Evolutionary conservation across 2,113 vertebrate genomes (phyloP).

Genomic region (Gavia stellata): DNA sequence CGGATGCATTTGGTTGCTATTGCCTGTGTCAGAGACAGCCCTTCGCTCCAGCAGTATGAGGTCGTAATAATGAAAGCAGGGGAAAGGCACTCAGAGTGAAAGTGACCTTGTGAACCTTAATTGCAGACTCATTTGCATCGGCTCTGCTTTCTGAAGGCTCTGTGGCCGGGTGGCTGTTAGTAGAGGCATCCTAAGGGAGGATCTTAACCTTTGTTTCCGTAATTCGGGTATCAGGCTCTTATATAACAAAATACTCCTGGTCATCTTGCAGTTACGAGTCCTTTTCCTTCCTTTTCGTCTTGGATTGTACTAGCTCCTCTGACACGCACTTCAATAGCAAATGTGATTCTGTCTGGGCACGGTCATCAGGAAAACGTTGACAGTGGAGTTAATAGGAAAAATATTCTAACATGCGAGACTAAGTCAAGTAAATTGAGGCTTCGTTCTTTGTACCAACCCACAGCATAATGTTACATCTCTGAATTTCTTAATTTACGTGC

Average conservation of each 20-base stretch:
- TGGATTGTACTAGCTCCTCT: neutral
- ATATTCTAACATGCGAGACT: neutral
- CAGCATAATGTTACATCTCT: neutral
- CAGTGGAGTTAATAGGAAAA: neutral
- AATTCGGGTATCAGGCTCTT: neutral
- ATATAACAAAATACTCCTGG: neutral
- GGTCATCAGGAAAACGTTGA: neutral
- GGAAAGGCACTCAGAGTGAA: neutral
- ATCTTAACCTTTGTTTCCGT: neutral
- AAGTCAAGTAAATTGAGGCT: conserved; percentile 11
- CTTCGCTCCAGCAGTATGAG: neutral
- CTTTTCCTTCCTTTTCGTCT: neutral
- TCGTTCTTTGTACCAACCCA: neutral
- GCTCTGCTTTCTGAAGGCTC: neutral
- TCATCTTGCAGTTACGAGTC: neutral
- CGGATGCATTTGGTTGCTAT: rapidly evolving
- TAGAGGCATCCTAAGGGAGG: neutral
- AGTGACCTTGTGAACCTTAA: conserved; percentile 5
- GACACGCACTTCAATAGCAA: neutral
- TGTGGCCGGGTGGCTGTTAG: neutral
- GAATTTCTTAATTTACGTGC: conserved; percentile 10
- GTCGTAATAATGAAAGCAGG: neutral
- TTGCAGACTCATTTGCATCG: neutral
- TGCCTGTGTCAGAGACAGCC: neutral
- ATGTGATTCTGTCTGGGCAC: neutral